These are phyloP conservation scores for Lithobates sylvaticus DNA, from an alignment of 2,797 vertebrate genomes.

Conservation along the genomic window DNA sequence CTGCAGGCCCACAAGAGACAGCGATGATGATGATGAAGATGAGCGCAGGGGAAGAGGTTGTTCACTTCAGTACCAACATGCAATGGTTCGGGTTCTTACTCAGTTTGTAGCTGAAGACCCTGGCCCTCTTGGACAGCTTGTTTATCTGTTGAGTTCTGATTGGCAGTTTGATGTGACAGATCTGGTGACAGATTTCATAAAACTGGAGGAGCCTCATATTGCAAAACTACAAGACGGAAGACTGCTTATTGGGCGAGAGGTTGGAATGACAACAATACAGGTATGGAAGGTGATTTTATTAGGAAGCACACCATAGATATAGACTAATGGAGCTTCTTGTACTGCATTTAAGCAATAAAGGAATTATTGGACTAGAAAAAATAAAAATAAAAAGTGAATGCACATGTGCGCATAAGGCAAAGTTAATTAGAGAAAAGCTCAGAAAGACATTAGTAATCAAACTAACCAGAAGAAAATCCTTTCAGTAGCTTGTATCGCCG, in stretches of 20 bases:
- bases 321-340: no score
- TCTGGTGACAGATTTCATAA: constrained; percentile 90
- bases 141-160: constrained; percentile 85
- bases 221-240: constrained; percentile 84
- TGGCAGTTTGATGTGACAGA: constrained; percentile 95
- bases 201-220: constrained; percentile 86
- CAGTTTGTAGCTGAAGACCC: constrained; percentile 89
- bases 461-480: neutral
- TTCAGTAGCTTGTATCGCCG: neutral
- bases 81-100: constrained; percentile 89
- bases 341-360: no score
- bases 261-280: constrained; percentile 93
- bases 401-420: no score
- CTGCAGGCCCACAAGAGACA: constrained; percentile 84
- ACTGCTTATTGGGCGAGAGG: constrained; percentile 85
- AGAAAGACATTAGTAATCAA: no score
- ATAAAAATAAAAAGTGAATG: no score
- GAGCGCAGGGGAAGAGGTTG: constrained; percentile 87
- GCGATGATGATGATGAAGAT: constrained; percentile 92
- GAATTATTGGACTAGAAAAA: no score
- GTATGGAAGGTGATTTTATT: constrained; percentile 69
- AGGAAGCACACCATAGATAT: no score
- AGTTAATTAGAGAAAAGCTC: no score
- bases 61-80: constrained; percentile 90
- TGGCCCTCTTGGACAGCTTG: constrained; percentile 81